Evolutionary conservation across 2,888 invertebrate genomes (phyloP).

Genomic region (Plutella xylostella): DNA sequence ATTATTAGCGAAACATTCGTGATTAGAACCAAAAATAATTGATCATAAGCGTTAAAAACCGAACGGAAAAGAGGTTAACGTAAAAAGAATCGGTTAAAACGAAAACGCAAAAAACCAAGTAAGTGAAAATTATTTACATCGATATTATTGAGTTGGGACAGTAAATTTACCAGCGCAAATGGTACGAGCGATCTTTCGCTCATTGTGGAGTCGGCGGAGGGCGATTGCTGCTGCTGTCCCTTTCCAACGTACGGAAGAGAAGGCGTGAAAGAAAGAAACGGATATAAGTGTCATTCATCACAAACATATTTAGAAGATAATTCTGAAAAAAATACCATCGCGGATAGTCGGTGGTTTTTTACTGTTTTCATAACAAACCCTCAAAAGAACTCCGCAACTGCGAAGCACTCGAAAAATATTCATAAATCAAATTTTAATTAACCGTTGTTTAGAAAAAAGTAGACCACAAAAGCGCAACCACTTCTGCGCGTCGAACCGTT

Average conservation of each 20-base stretch:
- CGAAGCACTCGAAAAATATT: slow-evolving; percentile 26
- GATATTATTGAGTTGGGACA: slow-evolving; percentile 53
- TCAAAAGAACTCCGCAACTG: not conserved
- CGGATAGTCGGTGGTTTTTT: not conserved
- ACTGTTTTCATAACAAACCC: not conserved
- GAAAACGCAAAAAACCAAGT: not conserved
- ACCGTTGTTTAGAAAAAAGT: slow-evolving; percentile 44
- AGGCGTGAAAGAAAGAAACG: slow-evolving; percentile 46
- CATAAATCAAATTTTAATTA: slow-evolving; percentile 67
- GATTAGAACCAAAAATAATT: too few relatives aligned
- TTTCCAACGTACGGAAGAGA: slow-evolving; percentile 25
- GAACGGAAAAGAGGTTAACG: too few relatives aligned
- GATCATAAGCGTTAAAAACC: too few relatives aligned
- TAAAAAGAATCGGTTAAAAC: slow-evolving; percentile 2
- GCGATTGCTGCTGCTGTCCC: slow-evolving; percentile 61
- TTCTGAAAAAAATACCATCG: not conserved
- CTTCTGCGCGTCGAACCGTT: slow-evolving; percentile 54
- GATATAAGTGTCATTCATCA: not conserved
- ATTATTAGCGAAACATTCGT: too few relatives aligned
- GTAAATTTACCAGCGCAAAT: slow-evolving; percentile 67
- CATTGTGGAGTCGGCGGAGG: slow-evolving; percentile 66
- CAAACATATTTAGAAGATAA: not conserved
- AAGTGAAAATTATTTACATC: slow-evolving; percentile 47
- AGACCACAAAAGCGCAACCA: slow-evolving; percentile 58
- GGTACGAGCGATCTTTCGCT: slow-evolving; percentile 64